Evolutionary conservation across 2,888 invertebrate genomes (phyloP).

Genomic region (Drosophila fulvimacula): DNA sequence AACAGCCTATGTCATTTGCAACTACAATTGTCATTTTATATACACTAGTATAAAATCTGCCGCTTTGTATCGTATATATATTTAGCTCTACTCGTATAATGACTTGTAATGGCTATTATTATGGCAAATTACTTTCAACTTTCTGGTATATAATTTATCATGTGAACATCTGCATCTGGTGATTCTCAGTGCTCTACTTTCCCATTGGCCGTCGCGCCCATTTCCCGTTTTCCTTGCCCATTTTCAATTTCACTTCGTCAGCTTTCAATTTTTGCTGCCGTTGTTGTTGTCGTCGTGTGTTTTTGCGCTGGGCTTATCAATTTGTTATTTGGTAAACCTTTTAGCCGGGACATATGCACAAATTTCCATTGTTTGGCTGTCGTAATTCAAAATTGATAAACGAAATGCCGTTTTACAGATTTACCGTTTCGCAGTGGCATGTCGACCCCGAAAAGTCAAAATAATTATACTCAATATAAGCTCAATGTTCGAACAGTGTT

Average conservation of each 20-base stretch:
- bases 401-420: neutral
- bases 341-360: constrained; percentile 46
- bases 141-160: constrained; percentile 58
- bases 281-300: neutral
- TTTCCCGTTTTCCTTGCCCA: neutral
- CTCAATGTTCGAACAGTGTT: neutral
- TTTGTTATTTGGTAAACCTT: constrained; percentile 42
- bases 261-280: neutral
- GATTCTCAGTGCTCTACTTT: constrained; percentile 17
- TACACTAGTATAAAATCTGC: neutral
- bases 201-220: neutral
- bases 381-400: constrained; percentile 33
- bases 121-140: constrained; percentile 68
- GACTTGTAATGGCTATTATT: constrained; percentile 1
- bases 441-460: constrained; percentile 6
- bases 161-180: constrained; percentile 64
- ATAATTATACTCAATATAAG: constrained; percentile 2
- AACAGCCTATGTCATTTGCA: too few relatives aligned
- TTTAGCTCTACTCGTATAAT: neutral
- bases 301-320: constrained; percentile 37
- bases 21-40: neutral
- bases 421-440: neutral
- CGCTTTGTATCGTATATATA: neutral
- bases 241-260: constrained; percentile 4
- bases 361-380: constrained; percentile 52